Base-by-base conservation (phyloP, 1,140 invertebrate genomes). In the Mylabris phalerata region DNA sequence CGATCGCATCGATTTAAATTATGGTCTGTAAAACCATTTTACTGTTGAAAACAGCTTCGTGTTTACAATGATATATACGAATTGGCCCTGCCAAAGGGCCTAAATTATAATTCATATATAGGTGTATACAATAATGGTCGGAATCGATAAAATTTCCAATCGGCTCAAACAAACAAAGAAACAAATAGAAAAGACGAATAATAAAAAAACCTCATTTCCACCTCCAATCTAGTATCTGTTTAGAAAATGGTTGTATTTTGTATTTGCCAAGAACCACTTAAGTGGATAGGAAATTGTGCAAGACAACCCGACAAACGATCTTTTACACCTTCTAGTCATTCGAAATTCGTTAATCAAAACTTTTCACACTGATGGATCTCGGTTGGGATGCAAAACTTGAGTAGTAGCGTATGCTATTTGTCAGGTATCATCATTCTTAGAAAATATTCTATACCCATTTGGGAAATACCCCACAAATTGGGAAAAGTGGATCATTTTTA, bases 21-120 rank as follows among this genome's bases (percentile, higher is more conserved):
- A 54, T 54, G 51, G 51, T 46, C 51, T 54, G 51, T 54, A 54
- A 54, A 54, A 54, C 51, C 51, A 54, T 54, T 54, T 54, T 54
- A 54, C 42, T 45, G 51, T 45, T 54, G 46, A 54, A 54, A 54
- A 54, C 51, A 54, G 51, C 42, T 54, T 54, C 46, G 45, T 54
- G 51, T 54, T 54, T 54, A 54, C 51, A 54, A 54, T 54, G 51
- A 54, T 54, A 54, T 54, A 54, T 54, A 54, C 41, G 45, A 54
- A 54, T 46, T 26, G 39, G 32, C 19, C 19, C 19, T 19, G 7
- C 32, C 7, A 32, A 32, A 32, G 32, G 32, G 4, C 32, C 32
- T 32, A 32, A 5, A 32, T 32, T 32, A 2, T 32, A 5, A 32
- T 32, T 32, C 32, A 32, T 32, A 32, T 32, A 32, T 7, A 32